phyloP scores from a whole-genome alignment of 2,888 invertebrate genomes.

The Agonopterix heracliana region DNA sequence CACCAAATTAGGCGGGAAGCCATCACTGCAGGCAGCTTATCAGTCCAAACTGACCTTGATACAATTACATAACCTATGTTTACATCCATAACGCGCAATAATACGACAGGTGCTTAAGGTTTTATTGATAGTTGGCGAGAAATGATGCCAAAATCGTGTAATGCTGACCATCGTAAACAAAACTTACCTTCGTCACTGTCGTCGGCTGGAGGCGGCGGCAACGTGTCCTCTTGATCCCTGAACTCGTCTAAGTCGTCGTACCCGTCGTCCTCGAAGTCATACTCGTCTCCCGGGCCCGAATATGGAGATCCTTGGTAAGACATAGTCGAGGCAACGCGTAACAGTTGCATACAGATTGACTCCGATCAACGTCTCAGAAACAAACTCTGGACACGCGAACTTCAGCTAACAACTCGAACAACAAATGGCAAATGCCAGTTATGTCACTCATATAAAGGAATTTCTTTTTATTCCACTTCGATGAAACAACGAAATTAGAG shows the following conservation, averaged over 20 bases:
- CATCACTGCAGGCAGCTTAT: slow-evolving; percentile 22
- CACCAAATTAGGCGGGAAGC: slow-evolving; percentile 55
- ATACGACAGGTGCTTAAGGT: not conserved
- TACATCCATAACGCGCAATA: slow-evolving; percentile 22
- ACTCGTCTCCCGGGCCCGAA: slow-evolving; percentile 82
- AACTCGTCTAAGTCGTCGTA: slow-evolving; percentile 83
- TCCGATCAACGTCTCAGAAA: slow-evolving; percentile 58
- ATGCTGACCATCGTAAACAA: slow-evolving; percentile 56
- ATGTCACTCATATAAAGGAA: slow-evolving; percentile 62
- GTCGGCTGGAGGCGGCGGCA: slow-evolving; percentile 75
- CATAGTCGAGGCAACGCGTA: slow-evolving; percentile 77
- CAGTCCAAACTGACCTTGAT: slow-evolving; percentile 37
- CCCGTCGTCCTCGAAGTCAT: slow-evolving; percentile 84
- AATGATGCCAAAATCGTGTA: slow-evolving; percentile 45
- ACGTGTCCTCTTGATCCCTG: slow-evolving; percentile 77
- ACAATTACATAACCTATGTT: slow-evolving; percentile 47
- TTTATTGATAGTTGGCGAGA: slow-evolving; percentile 27
- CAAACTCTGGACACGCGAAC: slow-evolving; percentile 44
- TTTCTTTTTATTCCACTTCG: slow-evolving; percentile 40
- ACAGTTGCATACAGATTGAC: slow-evolving; percentile 74
- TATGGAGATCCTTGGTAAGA: slow-evolving; percentile 82
- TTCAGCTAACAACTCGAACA: slow-evolving; percentile 34
- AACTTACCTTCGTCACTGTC: slow-evolving; percentile 75
- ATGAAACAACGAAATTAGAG: slow-evolving; percentile 52
- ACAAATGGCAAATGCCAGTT: slow-evolving; percentile 43